Base-by-base conservation (phyloP, 2,113 vertebrate genomes). In the Sisor rabdophorus region DNA sequence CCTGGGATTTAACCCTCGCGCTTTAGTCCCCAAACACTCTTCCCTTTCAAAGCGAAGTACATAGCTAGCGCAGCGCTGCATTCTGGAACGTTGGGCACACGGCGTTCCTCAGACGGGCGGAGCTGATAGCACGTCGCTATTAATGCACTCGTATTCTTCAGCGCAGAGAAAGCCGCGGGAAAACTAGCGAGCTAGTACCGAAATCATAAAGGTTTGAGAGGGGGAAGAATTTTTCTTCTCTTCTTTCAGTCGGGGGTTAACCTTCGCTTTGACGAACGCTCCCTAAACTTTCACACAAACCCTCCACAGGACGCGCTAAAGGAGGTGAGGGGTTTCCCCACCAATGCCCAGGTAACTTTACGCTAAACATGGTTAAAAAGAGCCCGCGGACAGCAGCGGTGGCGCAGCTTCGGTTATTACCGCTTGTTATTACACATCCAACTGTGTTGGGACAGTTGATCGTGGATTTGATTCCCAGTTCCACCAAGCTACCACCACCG, bases 351-450 rank as follows among this genome's bases (percentile, higher is more conserved):
- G 70, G n/a, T n/a, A n/a, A n/a, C n/a, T n/a, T n/a, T n/a, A n/a
- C n/a, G n/a, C n/a, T n/a, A 84, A 84, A 86, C 79, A 83, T n/a
- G 13, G 22, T 10, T 52, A 79, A 80, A 70, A 44, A 64, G 69
- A 81, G 73, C 53, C 77, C 79, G 72, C 59, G 76, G 80, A 77
- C 71, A 70, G 81, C 79, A 78, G 81, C 77, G 32, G 83, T 80
- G 84, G 83, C 83, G 11, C 32, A 19, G 11, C 78, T 75, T 71
- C 77, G 80, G 79, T 84, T 53, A 44, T 32, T 83, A 75, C 79
- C 63, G 70, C 76, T 53, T 84, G 82, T 83, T 82, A 86, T 81
- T 86, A 84, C 81, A 84, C 69, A 67, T 70, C 77, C 82, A 84
- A n/a, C n/a, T n/a, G n/a, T n/a, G n/a, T n/a, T n/a, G n/a, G n/a